These are phyloP conservation scores for Drosophila teissieri DNA, from an alignment of 1,140 invertebrate species.

Conservation along the genomic window DNA sequence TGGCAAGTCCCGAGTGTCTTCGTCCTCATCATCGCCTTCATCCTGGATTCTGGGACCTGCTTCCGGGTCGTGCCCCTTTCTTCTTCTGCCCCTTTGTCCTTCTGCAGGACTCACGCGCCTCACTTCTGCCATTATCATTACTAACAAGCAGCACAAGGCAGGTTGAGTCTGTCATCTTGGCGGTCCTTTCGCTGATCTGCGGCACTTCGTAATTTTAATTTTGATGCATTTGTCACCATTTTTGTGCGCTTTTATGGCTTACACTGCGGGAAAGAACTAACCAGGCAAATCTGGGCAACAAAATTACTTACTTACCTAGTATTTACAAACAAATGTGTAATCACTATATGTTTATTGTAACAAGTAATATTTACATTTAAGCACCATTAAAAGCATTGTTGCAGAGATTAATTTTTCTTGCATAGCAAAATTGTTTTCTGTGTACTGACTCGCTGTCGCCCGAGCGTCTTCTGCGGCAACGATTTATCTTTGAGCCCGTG, in stretches of 20 bases:
- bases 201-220: slow-evolving; percentile 78
- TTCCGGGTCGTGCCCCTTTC: neutral
- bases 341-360: neutral
- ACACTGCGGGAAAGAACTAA: neutral
- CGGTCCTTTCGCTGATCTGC: slow-evolving; percentile 30
- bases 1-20: slow-evolving; percentile 39
- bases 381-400: too few species aligned
- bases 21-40: slow-evolving; percentile 39
- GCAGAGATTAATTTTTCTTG: too few species aligned
- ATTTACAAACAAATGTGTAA: neutral
- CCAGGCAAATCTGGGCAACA: too few species aligned
- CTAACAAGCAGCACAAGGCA: slow-evolving; percentile 70
- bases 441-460: slow-evolving; percentile 12
- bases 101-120: slow-evolving; percentile 36
- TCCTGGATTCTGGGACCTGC: slow-evolving; percentile 16
- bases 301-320: too few species aligned
- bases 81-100: slow-evolving; percentile 14
- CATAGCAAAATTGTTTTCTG: neutral
- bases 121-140: slow-evolving; percentile 64
- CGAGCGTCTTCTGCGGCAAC: slow-evolving; percentile 33
- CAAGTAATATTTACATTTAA: neutral
- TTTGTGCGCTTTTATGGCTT: slow-evolving; percentile 24
- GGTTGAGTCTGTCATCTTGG: slow-evolving; percentile 72
- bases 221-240: slow-evolving; percentile 81
- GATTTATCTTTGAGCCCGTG: slow-evolving; percentile 69